Percentiles rank a stretch among this genome's conserved stretches.
These are phyloP conservation scores for Taeniopygia guttata DNA, from an alignment of 2,797 vertebrate genomes.

Conservation along the genomic window DNA sequence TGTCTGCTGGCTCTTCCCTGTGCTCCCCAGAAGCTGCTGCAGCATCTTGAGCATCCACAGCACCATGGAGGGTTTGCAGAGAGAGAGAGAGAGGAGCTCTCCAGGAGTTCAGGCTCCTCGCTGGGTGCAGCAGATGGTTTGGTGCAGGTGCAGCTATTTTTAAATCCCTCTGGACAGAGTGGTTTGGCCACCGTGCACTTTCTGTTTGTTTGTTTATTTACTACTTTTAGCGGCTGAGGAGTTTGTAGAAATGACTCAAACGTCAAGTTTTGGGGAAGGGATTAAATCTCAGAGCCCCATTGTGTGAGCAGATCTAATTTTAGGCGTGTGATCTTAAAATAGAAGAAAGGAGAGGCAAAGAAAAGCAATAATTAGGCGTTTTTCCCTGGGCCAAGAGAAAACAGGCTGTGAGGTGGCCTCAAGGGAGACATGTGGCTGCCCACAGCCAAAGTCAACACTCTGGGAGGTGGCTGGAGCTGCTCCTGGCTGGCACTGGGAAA, in stretches of 20 bases:
- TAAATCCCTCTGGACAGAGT: not conserved
- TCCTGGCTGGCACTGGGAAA: not conserved
- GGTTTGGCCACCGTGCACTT: not conserved
- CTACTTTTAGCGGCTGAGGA: not conserved
- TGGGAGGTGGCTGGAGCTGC: not conserved
- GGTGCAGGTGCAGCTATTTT: not conserved
- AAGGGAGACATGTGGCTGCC: not conserved
- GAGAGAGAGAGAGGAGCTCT: not conserved
- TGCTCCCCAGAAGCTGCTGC: not conserved
- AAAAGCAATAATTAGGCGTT: not conserved
- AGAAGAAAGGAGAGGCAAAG: slow-evolving; percentile 14
- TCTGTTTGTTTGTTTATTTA: not conserved
- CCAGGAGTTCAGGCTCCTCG: fast-evolving
- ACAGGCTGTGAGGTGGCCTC: not conserved
- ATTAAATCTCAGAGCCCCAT: slow-evolving; percentile 25
- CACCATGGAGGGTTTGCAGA: not conserved
- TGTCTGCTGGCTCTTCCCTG: not conserved
- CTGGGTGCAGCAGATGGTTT: not conserved
- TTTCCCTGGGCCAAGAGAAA: not conserved
- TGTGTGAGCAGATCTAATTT: slow-evolving; percentile 16
- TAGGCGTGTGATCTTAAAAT: slow-evolving; percentile 22
- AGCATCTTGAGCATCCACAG: not conserved
- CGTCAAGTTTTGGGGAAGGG: not conserved
- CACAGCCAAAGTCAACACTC: not conserved
- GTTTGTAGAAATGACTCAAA: not conserved